These are phyloP conservation scores for Furcula furcula DNA, from an alignment of 2,888 invertebrate genomes.

Conservation along the genomic window DNA sequence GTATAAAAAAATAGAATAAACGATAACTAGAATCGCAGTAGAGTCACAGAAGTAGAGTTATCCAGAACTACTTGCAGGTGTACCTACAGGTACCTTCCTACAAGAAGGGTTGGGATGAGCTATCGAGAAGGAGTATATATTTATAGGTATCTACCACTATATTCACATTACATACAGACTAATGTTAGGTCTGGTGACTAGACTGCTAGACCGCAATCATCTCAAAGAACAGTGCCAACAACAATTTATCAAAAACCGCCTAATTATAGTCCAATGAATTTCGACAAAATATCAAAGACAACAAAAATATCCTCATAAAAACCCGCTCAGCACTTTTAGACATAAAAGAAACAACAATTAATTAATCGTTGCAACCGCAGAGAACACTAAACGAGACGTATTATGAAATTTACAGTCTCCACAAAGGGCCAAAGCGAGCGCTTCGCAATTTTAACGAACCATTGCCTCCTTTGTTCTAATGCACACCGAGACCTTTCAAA, in stretches of 20 bases:
- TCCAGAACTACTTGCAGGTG: too few relatives aligned
- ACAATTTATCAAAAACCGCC: too few relatives aligned
- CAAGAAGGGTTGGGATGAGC: too few relatives aligned
- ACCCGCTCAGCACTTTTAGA: conserved; percentile 25
- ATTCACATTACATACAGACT: too few relatives aligned
- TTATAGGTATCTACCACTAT: too few relatives aligned
- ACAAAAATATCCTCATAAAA: conserved; percentile 26
- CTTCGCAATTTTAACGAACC: conserved; percentile 61
- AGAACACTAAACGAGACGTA: conserved; percentile 44
- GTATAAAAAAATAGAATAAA: too few relatives aligned
- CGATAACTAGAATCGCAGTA: too few relatives aligned
- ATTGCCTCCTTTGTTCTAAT: conserved; percentile 65
- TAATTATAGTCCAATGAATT: conserved; percentile 29
- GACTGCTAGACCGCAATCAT: too few relatives aligned
- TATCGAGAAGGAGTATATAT: too few relatives aligned
- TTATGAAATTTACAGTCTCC: conserved; percentile 43
- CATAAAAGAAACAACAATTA: conserved; percentile 34
- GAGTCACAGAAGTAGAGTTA: too few relatives aligned
- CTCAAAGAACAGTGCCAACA: not conserved
- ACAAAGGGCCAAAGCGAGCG: conserved; percentile 27
- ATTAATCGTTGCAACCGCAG: conserved; percentile 44
- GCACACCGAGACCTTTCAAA: conserved; percentile 31
- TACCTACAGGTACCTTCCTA: too few relatives aligned
- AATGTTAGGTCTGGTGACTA: too few relatives aligned
- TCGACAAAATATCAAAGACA: conserved; percentile 33